A percentile compares a stretch with the other conserved stretches of the same genome.
Evolutionary conservation across 2,888 invertebrate genomes (phyloP).

Genomic region (Ecliptopera silaceata): DNA sequence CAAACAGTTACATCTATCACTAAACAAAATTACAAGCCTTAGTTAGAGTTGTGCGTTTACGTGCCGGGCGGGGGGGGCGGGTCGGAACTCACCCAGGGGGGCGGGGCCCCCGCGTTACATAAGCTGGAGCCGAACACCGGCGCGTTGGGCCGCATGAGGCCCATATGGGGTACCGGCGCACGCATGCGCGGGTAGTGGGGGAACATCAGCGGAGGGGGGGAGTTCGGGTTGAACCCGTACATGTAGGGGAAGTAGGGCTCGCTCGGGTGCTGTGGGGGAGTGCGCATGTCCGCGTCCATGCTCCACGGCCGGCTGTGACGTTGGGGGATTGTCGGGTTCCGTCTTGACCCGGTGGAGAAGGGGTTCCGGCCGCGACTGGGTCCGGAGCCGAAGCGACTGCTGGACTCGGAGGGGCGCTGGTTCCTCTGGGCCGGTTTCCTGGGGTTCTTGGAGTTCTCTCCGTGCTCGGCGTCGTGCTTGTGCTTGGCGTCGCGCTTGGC

Average conservation of each 20-base stretch:
- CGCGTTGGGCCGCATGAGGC: constrained; percentile 50
- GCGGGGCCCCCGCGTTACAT: constrained; percentile 52
- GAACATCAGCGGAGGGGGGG: constrained; percentile 48
- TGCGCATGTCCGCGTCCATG: constrained; percentile 44
- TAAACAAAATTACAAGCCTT: constrained; percentile 38
- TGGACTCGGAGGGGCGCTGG: constrained; percentile 70
- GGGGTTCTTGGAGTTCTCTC: constrained; percentile 59
- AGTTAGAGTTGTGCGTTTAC: constrained; percentile 46
- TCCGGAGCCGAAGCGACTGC: constrained; percentile 69
- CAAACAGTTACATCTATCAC: constrained; percentile 52
- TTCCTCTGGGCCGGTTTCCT: constrained; percentile 43
- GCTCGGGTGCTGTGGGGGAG: constrained; percentile 54
- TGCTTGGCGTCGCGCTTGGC: constrained; percentile 61
- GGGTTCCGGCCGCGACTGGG: constrained; percentile 66
- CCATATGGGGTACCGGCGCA: constrained; percentile 40
- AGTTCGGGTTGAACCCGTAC: constrained; percentile 48
- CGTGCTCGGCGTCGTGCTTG: constrained; percentile 44
- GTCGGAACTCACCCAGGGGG: constrained; percentile 60
- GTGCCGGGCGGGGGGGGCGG: constrained; percentile 63
- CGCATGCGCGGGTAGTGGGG: constrained; percentile 54
- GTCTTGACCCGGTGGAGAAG: constrained; percentile 55
- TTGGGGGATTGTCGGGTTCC: constrained; percentile 52
- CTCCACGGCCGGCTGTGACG: constrained; percentile 50
- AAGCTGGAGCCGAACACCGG: constrained; percentile 58
- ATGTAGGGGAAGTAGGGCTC: constrained; percentile 49